phyloP scores from a whole-genome alignment of 2,888 invertebrate genomes.

The Scrobipalpa atriplicella region DNA sequence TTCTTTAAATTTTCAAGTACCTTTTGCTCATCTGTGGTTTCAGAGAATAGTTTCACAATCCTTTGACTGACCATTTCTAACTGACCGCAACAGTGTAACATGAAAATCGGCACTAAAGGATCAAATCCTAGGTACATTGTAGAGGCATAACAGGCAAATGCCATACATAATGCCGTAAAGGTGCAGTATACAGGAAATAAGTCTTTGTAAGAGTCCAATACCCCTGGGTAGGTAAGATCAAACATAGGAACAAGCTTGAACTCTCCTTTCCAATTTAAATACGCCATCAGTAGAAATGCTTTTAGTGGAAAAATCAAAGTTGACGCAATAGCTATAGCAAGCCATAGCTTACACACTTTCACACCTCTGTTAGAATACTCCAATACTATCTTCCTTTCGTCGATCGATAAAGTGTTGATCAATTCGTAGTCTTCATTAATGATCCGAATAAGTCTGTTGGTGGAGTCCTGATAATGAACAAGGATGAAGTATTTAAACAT shows the following conservation, averaged over 20 bases:
- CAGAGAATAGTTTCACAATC: constrained; percentile 48
- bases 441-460: constrained; percentile 46
- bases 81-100: constrained; percentile 65
- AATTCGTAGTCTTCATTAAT: constrained; percentile 55
- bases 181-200: constrained; percentile 40
- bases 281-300: constrained; percentile 52
- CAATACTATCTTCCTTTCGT: constrained; percentile 50
- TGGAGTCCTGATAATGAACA: constrained; percentile 44
- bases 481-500: constrained; percentile 53
- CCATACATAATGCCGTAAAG: constrained; percentile 41
- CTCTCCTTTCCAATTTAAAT: constrained; percentile 46
- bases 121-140: constrained; percentile 62
- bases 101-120: constrained; percentile 64
- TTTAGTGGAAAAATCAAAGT: constrained; percentile 54
- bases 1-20: constrained; percentile 48
- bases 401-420: constrained; percentile 41
- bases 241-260: constrained; percentile 55
- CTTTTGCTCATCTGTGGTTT: constrained; percentile 40
- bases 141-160: constrained; percentile 49
- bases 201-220: constrained; percentile 51
- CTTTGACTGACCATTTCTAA: constrained; percentile 55
- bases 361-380: constrained; percentile 49
- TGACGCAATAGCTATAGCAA: constrained; percentile 43
- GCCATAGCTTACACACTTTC: constrained; percentile 54
- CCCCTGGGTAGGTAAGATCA: constrained; percentile 52